Conservation (phyloP, 2,888 invertebrate species). For the Cryptus armator region DNA sequence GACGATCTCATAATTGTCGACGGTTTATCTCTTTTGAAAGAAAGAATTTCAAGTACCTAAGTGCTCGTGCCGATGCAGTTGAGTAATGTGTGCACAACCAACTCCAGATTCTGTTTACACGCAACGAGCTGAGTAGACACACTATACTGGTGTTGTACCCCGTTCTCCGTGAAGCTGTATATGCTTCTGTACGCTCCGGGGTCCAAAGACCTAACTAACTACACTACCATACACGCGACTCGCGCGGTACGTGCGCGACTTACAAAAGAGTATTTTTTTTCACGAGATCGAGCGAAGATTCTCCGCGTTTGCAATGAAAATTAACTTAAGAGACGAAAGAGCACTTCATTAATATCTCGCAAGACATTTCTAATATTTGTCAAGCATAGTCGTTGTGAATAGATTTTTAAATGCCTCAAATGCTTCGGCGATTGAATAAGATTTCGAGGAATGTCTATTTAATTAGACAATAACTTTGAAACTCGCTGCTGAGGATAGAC, state of each 20-base stretch:
- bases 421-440: not conserved
- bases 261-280: constrained; percentile 60
- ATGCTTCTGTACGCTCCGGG: constrained; percentile 33
- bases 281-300: not conserved
- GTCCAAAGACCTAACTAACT: constrained; percentile 50
- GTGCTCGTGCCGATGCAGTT: constrained; percentile 48
- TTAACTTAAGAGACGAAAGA: constrained; percentile 1
- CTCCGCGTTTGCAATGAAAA: constrained; percentile 23
- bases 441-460: constrained; percentile 22
- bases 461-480: not conserved
- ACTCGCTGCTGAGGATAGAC: not conserved
- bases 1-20: not conserved
- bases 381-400: constrained; percentile 3
- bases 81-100: constrained; percentile 59
- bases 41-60: constrained; percentile 57
- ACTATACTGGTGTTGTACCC: constrained; percentile 38
- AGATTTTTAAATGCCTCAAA: constrained; percentile 7
- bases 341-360: constrained; percentile 10
- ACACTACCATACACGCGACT: constrained; percentile 50
- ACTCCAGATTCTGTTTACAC: constrained; percentile 65
- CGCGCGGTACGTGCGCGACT: constrained; percentile 54
- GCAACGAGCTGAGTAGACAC: constrained; percentile 37
- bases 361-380: constrained; percentile 24
- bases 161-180: constrained; percentile 46
- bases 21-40: not conserved